Base-by-base conservation (phyloP, 2,888 invertebrate genomes). In the Phyllotreta cruciferae region DNA sequence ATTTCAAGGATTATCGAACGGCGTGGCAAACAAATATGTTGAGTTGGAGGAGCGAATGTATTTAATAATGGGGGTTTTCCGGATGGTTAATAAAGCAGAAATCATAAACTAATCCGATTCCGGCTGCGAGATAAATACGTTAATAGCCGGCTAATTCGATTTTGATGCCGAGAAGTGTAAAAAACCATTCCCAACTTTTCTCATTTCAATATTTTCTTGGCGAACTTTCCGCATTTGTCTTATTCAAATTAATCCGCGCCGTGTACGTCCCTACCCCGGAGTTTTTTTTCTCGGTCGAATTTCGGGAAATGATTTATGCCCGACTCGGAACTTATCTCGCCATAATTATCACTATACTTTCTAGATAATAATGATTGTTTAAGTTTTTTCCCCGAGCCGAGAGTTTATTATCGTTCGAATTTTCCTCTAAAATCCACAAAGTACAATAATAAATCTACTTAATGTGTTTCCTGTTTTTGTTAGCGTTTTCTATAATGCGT, bases 201-300 rank as follows among this genome's bases (percentile, higher is more conserved):
- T 65, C 68, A 69, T 69, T 66, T 63, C 69, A 66, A 71, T 69
- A 70, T 69, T 69, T 71, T 62, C 66, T 54, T 68, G 66, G 56
- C 24, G 60, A 72, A 72, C 70, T 72, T 72, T 67, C 57, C 64
- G 66, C 70, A 71, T 71, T 69, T 64, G 71, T 72, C 71, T 70
- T 70, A 69, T 67, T 70, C 70, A 70, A 66, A 72, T 72, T 72
- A 70, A 70, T 68, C 70, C 64, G 47, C 56, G 53, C 57, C 56
- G 65, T 64, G 61, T 24, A 24, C 63, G 65, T 63, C 52, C 52
- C 52, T 67, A 60, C 66, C 53, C 44, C 68, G 62, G 62, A 65
- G 68, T 63, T 69, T 65, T 70, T 63, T 62, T n/a, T n/a, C n/a
- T 64, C 66, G 56, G 58, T 61, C 54, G 60, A 63, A 66, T 62